These are phyloP conservation scores for Theocolax elegans DNA, from an alignment of 1,140 invertebrate genomes.

Conservation along the genomic window DNA sequence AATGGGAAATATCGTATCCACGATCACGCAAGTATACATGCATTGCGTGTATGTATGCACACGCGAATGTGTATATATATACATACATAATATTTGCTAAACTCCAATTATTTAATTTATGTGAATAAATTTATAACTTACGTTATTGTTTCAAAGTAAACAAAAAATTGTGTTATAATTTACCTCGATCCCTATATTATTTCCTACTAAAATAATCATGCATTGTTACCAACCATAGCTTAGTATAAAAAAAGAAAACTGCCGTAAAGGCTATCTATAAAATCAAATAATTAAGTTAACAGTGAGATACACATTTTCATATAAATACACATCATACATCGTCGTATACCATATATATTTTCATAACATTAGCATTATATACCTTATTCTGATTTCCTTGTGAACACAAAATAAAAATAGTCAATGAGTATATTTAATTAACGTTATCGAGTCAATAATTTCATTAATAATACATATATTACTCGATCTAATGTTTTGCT, in stretches of 20 bases:
- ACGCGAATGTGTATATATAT: slow-evolving; percentile 50
- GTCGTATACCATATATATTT: not conserved
- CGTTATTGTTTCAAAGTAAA: slow-evolving; percentile 64
- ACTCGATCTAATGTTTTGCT: not conserved
- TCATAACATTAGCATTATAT: not conserved
- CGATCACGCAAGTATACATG: slow-evolving; percentile 50
- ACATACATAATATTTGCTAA: slow-evolving; percentile 58
- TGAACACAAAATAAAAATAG: not conserved
- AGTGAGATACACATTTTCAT: too few species aligned
- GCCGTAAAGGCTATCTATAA: too few species aligned
- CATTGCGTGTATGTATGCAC: slow-evolving; percentile 52
- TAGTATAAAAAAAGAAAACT: too few species aligned
- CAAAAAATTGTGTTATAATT: slow-evolving; percentile 45
- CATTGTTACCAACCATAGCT: too few species aligned
- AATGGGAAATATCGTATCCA: slow-evolving; percentile 47
- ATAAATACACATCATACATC: too few species aligned
- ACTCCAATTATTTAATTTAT: slow-evolving; percentile 60
- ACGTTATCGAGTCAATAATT: not conserved
- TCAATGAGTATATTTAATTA: too few species aligned
- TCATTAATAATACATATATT: not conserved
- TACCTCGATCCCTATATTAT: not conserved
- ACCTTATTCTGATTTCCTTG: too few species aligned
- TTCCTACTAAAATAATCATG: too few species aligned
- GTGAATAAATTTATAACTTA: slow-evolving; percentile 69
- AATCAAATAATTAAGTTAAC: too few species aligned